Conservation (phyloP, 64 coral and sea anemone genomes). For the Stichodactyla helianthus region DNA sequence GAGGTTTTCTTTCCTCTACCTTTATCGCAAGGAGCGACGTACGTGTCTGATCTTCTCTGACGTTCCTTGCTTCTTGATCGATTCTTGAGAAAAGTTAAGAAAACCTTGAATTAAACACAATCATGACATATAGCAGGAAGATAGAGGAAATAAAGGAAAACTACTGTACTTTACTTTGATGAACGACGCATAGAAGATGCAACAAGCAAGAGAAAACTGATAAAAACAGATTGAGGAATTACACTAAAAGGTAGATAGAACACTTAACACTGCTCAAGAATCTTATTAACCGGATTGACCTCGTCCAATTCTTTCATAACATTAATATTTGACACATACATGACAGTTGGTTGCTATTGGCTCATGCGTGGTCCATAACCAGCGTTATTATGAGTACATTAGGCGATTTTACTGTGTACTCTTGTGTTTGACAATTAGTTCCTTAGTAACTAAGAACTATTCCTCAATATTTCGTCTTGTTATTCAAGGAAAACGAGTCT, state of each 20-base stretch:
- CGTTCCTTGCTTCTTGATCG: too few species aligned
- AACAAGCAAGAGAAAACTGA: too few species aligned
- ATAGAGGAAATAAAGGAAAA: too few species aligned
- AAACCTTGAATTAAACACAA: too few species aligned
- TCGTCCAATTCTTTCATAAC: neutral
- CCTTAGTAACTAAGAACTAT: slow-evolving; percentile 3
- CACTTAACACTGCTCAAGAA: neutral
- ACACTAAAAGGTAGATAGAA: neutral
- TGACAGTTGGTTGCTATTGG: neutral
- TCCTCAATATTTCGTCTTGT: neutral
- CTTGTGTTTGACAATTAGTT: neutral
- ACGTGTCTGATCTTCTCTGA: too few species aligned
- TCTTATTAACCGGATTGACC: neutral
- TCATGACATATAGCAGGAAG: too few species aligned
- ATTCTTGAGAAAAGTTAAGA: too few species aligned
- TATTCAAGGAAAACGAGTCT: neutral
- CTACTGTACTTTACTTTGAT: too few species aligned
- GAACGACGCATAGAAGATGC: too few species aligned
- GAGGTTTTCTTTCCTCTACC: too few species aligned
- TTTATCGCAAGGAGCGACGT: too few species aligned
- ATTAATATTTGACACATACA: neutral
- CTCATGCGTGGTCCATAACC: neutral
- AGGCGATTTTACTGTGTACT: neutral
- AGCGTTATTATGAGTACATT: neutral
- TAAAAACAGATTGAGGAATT: too few species aligned